Evolutionary conservation across 2,797 vertebrate genomes (phyloP), one percentile per base, ranked within the genome.

Genomic region (Eospalax fontanierii): DNA sequence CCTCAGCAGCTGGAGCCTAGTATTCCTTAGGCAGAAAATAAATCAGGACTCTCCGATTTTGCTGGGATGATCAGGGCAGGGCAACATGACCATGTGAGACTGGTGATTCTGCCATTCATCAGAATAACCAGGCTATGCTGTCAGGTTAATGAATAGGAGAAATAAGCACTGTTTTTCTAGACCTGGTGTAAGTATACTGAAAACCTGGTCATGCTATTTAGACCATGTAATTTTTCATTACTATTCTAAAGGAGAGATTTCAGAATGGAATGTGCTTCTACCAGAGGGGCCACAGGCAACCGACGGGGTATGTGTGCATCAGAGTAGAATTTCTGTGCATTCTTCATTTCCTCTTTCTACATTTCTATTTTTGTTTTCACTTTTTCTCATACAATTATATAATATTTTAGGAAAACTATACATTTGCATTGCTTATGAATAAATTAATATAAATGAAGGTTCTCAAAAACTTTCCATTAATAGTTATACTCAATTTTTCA

Each of bases 1-100:
- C 94, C 75, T 96, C 79, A 84, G 85, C 94, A 95, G 87, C 88
- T 96, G 97, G 79, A 95, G 35, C 46, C 85, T 30, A 38, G 61
- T 92, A 73, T 68, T 92, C 71, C 83, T 83, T 24, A n/a, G 22
- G 24, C 46, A 88, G 90, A 91, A 95, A 94, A 96, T 80, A 93
- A 96, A 93, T 92, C 85, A 30, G 50, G 9, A 19, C 26, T 28
- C 63, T 79, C 80, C 40, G 3, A 33, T 15, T 90, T 91, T 93
- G n/a, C 82, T 75, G 0, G 43, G 91, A 76, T 22, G 30, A 71
- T 85, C 30, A 4, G n/a, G n/a, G 50, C 35, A 79, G 71, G 71
- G 46, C 22, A 38, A 8, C 66, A 19, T n/a, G 16, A 26, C 94
- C 80, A 73, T 93, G 92, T 87, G 93, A 93, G 94, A 59, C 88